phyloP scores from a whole-genome alignment of 2,113 vertebrate genomes.

The Crotophaga sulcirostris region DNA sequence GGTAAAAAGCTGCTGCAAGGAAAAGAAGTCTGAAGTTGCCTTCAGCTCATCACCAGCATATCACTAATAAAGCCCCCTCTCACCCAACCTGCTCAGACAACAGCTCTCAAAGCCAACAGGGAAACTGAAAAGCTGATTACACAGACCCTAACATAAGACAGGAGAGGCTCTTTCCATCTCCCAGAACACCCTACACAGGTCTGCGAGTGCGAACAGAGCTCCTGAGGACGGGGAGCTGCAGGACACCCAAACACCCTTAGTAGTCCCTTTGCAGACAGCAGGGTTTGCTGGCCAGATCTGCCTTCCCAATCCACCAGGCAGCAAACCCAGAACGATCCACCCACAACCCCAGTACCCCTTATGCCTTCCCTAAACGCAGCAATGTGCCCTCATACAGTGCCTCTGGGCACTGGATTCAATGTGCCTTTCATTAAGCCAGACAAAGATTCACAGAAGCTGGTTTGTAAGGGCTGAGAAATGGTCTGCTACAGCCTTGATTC shows the following conservation, averaged over 20 bases:
- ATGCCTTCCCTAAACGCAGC: not conserved
- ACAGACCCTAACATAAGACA: not conserved
- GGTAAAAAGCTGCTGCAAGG: not conserved
- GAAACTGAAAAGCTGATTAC: not conserved
- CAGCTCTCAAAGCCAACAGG: not conserved
- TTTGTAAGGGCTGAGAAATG: slow-evolving; percentile 58
- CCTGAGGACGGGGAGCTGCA: not conserved
- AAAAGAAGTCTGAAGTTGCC: not conserved
- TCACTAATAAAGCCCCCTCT: not conserved
- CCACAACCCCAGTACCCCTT: not conserved
- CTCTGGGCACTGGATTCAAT: slow-evolving; percentile 24
- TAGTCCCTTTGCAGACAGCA: not conserved
- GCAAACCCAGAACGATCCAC: not conserved
- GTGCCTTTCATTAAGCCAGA: slow-evolving; percentile 32
- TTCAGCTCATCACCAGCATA: not conserved
- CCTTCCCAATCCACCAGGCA: not conserved
- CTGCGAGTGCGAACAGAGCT: not conserved
- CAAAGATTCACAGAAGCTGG: slow-evolving; percentile 55
- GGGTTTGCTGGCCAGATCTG: not conserved
- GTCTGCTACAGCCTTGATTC: slow-evolving; percentile 30
- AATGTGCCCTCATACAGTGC: not conserved
- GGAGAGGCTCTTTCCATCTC: not conserved
- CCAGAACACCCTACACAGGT: not conserved
- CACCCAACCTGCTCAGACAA: not conserved
- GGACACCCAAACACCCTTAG: not conserved